phyloP scores from a whole-genome alignment of 2,888 invertebrate species.

The Stenoptilia bipunctidactyla region DNA sequence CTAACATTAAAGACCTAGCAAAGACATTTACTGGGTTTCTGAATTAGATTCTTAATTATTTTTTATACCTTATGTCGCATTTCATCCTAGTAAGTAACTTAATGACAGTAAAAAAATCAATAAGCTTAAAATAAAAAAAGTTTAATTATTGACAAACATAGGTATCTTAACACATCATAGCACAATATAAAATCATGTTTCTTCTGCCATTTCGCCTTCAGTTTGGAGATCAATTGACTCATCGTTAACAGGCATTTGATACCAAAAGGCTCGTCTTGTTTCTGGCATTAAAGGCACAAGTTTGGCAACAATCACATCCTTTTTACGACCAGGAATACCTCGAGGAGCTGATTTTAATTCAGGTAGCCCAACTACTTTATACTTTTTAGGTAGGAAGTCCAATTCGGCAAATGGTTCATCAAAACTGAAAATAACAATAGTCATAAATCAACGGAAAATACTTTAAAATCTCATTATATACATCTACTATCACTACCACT shows the following conservation, averaged over 20 bases:
- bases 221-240: conserved; percentile 8
- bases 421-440: conserved; percentile 3
- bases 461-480: conserved; percentile 1
- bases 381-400: conserved; percentile 9
- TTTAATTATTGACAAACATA: conserved; percentile 4
- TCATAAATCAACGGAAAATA: conserved; percentile 3
- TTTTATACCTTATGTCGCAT: background rate
- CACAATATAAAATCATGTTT: conserved; percentile 5
- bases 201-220: conserved; percentile 8
- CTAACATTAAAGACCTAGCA: background rate
- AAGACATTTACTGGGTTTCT: background rate
- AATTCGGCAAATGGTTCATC: conserved; percentile 8
- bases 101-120: conserved; percentile 1
- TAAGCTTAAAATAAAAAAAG: background rate
- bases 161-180: conserved; percentile 2
- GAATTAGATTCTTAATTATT: background rate
- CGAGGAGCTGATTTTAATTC: conserved; percentile 8
- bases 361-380: conserved; percentile 6
- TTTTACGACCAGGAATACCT: conserved; percentile 8
- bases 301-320: conserved; percentile 8
- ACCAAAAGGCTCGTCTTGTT: conserved; percentile 7
- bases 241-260: conserved; percentile 8
- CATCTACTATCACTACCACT: background rate
- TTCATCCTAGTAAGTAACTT: conserved; percentile 1
- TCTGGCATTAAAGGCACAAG: conserved; percentile 9